Percentiles rank a stretch among this genome's conserved stretches.
Conservation (phyloP, 2,113 vertebrate species). For the Ammodytes marinus region DNA sequence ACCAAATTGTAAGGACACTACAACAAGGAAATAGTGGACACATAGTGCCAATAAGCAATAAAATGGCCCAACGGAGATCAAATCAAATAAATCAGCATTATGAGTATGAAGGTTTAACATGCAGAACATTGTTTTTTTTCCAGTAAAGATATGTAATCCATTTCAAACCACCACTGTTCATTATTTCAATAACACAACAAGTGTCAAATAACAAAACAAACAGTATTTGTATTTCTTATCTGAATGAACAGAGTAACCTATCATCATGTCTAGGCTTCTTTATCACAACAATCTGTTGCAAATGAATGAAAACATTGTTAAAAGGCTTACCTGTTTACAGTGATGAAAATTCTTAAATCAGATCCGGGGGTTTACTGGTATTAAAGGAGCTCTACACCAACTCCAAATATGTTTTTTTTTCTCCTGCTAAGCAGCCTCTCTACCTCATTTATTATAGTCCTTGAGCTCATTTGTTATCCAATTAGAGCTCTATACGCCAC, state of each 20-base stretch:
- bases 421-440: background rate
- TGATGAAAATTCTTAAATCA: background rate
- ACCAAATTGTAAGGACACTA: background rate
- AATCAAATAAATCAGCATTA: background rate
- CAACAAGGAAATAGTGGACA: background rate
- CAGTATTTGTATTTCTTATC: background rate
- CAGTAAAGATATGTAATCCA: background rate
- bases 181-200: background rate
- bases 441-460: conserved; percentile 37
- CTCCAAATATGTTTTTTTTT: conserved; percentile 22
- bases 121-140: background rate
- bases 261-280: background rate
- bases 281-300: background rate
- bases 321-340: conserved; percentile 39
- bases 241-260: background rate
- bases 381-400: background rate
- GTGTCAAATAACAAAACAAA: background rate
- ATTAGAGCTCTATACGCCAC: conserved; percentile 49
- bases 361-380: background rate
- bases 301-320: background rate
- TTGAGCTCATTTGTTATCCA: conserved; percentile 38
- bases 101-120: background rate
- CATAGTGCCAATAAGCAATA: background rate
- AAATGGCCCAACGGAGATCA: background rate
- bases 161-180: background rate